A percentile compares a stretch with the other conserved stretches of the same genome.
Evolutionary conservation across 2,113 vertebrate genomes (phyloP).

Genomic region (Tonatia bakeri): DNA sequence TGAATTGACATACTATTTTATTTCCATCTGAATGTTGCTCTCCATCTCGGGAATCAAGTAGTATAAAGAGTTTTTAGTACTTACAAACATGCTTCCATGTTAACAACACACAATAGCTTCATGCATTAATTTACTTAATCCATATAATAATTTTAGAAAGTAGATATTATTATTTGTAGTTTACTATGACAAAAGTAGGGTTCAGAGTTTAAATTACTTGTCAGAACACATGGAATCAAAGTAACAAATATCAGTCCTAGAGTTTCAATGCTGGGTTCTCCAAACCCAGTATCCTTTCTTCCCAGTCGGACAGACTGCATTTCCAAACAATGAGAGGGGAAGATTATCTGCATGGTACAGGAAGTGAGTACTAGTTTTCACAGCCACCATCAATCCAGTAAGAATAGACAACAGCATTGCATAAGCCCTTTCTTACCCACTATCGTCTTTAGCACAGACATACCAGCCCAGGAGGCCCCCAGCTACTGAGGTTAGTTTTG

Average conservation of each 20-base stretch:
- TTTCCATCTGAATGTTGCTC: background rate
- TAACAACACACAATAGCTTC: background rate
- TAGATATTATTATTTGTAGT: background rate
- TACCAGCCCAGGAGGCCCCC: too few species aligned
- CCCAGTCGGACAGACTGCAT: too few species aligned
- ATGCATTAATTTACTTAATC: background rate
- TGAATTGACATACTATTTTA: background rate
- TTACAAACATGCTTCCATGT: background rate
- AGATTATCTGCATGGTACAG: background rate
- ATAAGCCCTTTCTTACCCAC: background rate
- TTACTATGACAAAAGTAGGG: background rate
- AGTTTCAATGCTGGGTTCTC: background rate
- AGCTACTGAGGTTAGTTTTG: background rate
- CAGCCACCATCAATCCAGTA: background rate
- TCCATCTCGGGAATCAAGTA: background rate
- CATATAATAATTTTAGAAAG: background rate
- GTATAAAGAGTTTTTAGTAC: background rate
- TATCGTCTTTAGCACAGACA: background rate
- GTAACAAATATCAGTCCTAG: background rate
- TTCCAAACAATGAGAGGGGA: background rate
- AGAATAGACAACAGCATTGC: background rate
- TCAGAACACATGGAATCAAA: background rate
- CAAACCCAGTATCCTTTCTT: background rate
- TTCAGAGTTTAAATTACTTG: background rate
- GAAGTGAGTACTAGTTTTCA: background rate